phyloP scores from a whole-genome alignment of 2,113 vertebrate genomes.

The Trichomycterus rosablanca region DNA sequence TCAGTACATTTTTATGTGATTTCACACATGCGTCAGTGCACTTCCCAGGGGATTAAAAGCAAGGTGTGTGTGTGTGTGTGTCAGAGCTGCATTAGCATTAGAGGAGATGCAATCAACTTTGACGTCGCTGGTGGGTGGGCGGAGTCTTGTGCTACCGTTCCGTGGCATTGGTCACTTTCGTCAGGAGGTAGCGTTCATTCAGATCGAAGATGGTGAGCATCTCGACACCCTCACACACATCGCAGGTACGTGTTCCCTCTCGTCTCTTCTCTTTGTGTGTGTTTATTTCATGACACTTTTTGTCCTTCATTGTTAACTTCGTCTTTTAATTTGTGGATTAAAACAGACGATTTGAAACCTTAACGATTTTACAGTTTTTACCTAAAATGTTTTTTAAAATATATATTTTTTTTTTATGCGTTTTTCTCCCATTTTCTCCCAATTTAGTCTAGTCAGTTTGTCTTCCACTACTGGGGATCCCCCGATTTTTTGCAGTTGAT shows the following conservation, averaged over 20 bases:
- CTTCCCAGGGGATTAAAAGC: constrained; percentile 15
- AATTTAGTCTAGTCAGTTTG: no score
- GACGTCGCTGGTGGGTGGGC: constrained; percentile 75
- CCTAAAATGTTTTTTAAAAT: no score
- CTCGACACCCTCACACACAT: constrained; percentile 65
- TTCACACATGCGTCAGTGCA: constrained; percentile 13
- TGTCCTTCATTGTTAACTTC: no score
- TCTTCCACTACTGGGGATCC: no score
- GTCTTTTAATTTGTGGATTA: no score
- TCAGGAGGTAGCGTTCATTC: constrained; percentile 87
- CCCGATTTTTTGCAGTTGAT: no score
- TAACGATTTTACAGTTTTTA: no score
- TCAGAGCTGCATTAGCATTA: constrained; percentile 76
- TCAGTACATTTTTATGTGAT: neutral
- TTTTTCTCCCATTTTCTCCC: no score
- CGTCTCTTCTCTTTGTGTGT: neutral
- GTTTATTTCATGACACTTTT: neutral
- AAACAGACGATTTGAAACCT: no score
- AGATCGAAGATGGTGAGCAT: constrained; percentile 72
- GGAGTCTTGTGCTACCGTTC: constrained; percentile 77
- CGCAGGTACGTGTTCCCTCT: constrained; percentile 71
- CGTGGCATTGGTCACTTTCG: constrained; percentile 79
- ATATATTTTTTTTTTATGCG: no score
- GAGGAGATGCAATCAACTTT: constrained; percentile 69
- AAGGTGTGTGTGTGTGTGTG: constrained; percentile 11